phyloP scores from a whole-genome alignment of 1,140 invertebrate genomes.

The Hylaeus volcanicus region DNA sequence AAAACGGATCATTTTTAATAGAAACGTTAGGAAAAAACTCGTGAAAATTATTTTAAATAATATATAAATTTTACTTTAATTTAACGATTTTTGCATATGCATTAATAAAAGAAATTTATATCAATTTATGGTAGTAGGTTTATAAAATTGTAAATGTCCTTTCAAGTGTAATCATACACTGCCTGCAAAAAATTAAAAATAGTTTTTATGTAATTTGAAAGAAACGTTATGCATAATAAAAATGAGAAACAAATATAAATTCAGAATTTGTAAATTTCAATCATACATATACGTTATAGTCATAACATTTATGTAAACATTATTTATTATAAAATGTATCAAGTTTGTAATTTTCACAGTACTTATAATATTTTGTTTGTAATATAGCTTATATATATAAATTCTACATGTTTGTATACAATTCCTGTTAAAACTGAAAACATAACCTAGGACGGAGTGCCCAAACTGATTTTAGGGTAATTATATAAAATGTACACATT shows the following conservation, averaged over 20 bases:
- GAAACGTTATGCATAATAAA: background rate
- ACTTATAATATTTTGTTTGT: background rate
- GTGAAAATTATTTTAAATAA: too few relatives aligned
- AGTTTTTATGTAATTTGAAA: too few relatives aligned
- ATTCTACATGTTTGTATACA: conserved; percentile 6
- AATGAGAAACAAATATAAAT: background rate
- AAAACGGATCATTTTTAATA: too few relatives aligned
- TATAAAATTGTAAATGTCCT: too few relatives aligned
- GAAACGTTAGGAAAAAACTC: too few relatives aligned
- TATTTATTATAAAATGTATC: conserved; percentile 38
- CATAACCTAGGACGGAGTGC: conserved; percentile 51
- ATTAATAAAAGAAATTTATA: too few relatives aligned
- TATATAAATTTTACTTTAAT: too few relatives aligned
- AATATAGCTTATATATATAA: conserved; percentile 28
- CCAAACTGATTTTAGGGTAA: conserved; percentile 45
- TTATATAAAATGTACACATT: conserved; percentile 26
- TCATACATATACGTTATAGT: background rate
- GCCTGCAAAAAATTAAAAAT: too few relatives aligned
- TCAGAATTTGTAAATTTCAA: background rate
- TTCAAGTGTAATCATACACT: too few relatives aligned
- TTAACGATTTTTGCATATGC: too few relatives aligned
- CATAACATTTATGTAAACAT: conserved; percentile 16
- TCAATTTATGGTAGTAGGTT: too few relatives aligned
- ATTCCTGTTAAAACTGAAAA: conserved; percentile 26
- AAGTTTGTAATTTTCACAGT: conserved; percentile 9